Conservation (phyloP, 2,888 invertebrate genomes). For the Habroteleia sp. region DNA sequence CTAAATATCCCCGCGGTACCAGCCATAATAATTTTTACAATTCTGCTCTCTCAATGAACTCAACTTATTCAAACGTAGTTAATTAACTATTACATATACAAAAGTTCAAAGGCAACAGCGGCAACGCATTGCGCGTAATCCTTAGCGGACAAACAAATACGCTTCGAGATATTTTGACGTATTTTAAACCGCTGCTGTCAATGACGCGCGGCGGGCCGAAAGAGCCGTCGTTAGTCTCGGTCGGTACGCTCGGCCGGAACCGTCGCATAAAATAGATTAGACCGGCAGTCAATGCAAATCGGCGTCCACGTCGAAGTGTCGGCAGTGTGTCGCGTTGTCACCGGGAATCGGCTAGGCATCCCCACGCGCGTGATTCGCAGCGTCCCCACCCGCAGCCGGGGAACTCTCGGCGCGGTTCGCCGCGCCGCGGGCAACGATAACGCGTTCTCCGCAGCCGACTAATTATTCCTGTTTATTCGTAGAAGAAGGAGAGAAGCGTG, state of each 20-base stretch:
- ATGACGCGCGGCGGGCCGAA: constrained; percentile 9
- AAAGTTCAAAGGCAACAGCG: too few species aligned
- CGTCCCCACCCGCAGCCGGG: constrained; percentile 39
- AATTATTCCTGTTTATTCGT: constrained; percentile 77
- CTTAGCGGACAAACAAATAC: too few species aligned
- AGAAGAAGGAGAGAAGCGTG: constrained; percentile 70
- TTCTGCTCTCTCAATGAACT: too few species aligned
- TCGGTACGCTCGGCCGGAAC: constrained; percentile 32
- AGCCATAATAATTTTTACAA: too few species aligned
- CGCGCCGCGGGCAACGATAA: constrained; percentile 67
- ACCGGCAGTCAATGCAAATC: constrained; percentile 32
- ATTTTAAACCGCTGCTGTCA: constrained; percentile 6
- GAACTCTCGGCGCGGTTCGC: constrained; percentile 24
- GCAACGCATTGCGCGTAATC: too few species aligned
- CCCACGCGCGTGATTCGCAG: constrained; percentile 29
- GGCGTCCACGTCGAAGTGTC: constrained; percentile 11
- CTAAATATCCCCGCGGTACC: too few species aligned
- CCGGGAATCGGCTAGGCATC: constrained; percentile 19
- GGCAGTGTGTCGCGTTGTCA: constrained; percentile 37
- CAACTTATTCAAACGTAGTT: too few species aligned
- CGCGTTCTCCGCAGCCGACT: constrained; percentile 68
- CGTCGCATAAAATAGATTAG: constrained; percentile 24
- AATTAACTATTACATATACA: too few species aligned
- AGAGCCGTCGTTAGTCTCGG: constrained; percentile 21
- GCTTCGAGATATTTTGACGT: too few species aligned